Conservation (phyloP, 2,113 vertebrate genomes). For the Rhea americana region DNA sequence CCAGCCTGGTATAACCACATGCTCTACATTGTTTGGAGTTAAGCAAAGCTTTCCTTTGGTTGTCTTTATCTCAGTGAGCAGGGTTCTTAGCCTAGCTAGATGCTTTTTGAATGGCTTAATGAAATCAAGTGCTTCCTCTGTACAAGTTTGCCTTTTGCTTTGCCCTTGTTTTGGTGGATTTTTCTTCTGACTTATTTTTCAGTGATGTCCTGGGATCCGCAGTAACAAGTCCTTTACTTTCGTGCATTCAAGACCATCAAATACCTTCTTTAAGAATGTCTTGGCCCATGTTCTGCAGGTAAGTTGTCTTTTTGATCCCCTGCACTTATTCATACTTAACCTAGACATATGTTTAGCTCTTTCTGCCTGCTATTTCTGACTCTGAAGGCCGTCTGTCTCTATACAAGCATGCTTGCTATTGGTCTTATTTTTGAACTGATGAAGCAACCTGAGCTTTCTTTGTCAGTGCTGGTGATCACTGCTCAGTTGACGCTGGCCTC, state of each 20-base stretch:
- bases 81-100: not conserved
- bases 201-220: not conserved
- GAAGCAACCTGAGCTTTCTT: not conserved
- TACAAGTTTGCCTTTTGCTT: not conserved
- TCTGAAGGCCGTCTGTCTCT: not conserved
- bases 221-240: not conserved
- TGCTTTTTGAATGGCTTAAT: not conserved
- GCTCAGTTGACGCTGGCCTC: not conserved
- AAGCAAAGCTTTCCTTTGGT: not conserved
- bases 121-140: not conserved
- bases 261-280: not conserved
- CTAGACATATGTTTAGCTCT: not conserved
- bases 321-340: not conserved
- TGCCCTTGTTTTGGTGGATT: not conserved
- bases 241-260: not conserved
- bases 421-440: not conserved
- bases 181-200: not conserved
- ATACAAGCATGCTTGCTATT: too few species aligned
- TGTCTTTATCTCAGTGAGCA: not conserved
- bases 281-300: not conserved
- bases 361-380: not conserved
- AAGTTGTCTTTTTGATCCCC: not conserved
- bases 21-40: not conserved
- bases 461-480: not conserved
- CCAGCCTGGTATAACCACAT: not conserved